Conservation (phyloP, 2,113 vertebrate species). For the Prionailurus bengalensis region DNA sequence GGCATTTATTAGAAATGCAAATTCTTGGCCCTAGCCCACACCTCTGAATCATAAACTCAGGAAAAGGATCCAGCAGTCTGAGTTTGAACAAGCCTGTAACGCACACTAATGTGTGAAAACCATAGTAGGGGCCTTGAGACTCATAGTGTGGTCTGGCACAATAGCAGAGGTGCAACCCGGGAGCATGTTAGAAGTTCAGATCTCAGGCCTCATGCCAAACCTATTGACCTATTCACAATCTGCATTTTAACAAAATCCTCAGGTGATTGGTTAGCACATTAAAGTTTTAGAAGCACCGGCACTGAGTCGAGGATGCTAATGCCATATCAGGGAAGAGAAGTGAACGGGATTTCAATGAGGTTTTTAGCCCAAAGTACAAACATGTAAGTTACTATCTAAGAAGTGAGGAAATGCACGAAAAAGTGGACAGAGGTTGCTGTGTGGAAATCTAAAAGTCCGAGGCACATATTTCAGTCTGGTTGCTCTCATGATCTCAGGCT, state of each 20-base stretch:
- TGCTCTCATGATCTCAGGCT: neutral
- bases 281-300: neutral
- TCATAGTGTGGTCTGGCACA: neutral
- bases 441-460: neutral
- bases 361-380: neutral
- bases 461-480: neutral
- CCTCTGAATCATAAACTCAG: neutral
- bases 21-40: neutral
- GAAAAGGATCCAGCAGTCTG: neutral
- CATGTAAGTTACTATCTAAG: neutral
- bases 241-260: conserved; percentile 20
- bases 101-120: neutral
- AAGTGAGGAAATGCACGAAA: neutral
- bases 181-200: conserved; percentile 7
- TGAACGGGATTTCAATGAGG: neutral
- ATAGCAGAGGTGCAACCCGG: neutral
- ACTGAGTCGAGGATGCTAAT: neutral
- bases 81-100: neutral
- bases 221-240: neutral
- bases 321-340: neutral
- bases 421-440: neutral
- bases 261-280: neutral
- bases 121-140: neutral
- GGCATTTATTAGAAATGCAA: neutral
- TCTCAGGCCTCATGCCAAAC: neutral